These are phyloP conservation scores for Tineola bisselliella DNA, from an alignment of 2,888 invertebrate genomes.

Conservation along the genomic window DNA sequence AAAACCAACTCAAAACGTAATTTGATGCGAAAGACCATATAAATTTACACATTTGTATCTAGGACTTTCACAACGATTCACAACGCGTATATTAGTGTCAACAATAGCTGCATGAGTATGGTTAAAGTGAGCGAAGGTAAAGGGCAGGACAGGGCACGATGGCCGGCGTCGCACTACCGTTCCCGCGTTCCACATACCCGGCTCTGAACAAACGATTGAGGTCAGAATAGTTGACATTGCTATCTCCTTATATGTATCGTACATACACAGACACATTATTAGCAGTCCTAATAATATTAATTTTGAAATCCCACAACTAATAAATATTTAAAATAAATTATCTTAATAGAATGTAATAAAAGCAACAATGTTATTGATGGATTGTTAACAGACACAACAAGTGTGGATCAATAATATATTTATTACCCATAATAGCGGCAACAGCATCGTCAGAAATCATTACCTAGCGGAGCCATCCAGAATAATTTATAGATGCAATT, in stretches of 20 bases:
- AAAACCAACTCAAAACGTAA: too few relatives aligned
- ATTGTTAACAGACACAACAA: neutral
- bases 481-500: constrained; percentile 52
- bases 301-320: neutral
- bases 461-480: constrained; percentile 27
- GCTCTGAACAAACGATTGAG: constrained; percentile 14
- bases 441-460: constrained; percentile 16
- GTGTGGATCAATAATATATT: constrained; percentile 9
- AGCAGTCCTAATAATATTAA: neutral
- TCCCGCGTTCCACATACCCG: constrained; percentile 57
- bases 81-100: constrained; percentile 13
- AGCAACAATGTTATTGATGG: neutral
- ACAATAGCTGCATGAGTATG: constrained; percentile 8
- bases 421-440: constrained; percentile 16
- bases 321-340: neutral
- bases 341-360: neutral
- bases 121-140: constrained; percentile 10
- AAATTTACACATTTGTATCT: neutral
- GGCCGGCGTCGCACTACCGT: constrained; percentile 32
- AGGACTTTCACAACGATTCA: constrained; percentile 8
- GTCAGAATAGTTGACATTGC: constrained; percentile 13
- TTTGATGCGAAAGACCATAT: too few relatives aligned
- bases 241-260: neutral
- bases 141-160: constrained; percentile 33
- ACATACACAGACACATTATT: neutral